Percentiles rank a stretch among this genome's conserved stretches.
These are phyloP conservation scores for Drosophila busckii DNA, from an alignment of 1,140 invertebrate genomes.

Conservation along the genomic window DNA sequence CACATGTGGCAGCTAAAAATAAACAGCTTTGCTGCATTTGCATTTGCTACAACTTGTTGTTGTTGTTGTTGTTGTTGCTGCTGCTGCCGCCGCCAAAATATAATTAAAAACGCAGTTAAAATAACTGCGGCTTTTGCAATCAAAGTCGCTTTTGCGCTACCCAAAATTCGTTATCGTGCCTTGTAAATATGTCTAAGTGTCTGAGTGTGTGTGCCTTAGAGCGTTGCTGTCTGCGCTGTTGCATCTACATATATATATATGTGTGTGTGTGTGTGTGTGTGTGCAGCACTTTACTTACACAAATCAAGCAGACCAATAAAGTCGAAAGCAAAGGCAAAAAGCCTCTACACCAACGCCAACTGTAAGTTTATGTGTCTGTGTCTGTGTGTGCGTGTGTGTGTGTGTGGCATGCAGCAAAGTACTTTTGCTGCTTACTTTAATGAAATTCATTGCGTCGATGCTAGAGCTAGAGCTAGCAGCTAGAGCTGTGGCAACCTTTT, in stretches of 20 bases:
- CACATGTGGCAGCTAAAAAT: no score
- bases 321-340: no score
- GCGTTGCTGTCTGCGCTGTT: neutral
- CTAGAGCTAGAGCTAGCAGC: conserved; percentile 3
- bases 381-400: conserved; percentile 19
- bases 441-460: conserved; percentile 65
- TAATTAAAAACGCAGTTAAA: conserved; percentile 53
- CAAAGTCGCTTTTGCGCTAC: conserved; percentile 45
- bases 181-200: no score
- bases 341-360: no score
- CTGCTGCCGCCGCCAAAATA: conserved; percentile 27
- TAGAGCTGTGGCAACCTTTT: conserved; percentile 31
- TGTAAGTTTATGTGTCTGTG: conserved; percentile 1
- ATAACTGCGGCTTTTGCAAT: conserved; percentile 62
- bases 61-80: neutral
- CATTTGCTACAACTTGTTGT: no score
- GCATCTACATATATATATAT: neutral
- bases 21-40: no score
- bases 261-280: conserved; percentile 7
- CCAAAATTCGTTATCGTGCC: conserved; percentile 52
- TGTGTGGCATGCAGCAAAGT: conserved; percentile 37
- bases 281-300: conserved; percentile 56
- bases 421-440: conserved; percentile 69
- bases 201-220: no score
- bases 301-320: conserved; percentile 71